Evolutionary conservation across 2,888 invertebrate species (phyloP).

Genomic region (Drosophila maculinotata): DNA sequence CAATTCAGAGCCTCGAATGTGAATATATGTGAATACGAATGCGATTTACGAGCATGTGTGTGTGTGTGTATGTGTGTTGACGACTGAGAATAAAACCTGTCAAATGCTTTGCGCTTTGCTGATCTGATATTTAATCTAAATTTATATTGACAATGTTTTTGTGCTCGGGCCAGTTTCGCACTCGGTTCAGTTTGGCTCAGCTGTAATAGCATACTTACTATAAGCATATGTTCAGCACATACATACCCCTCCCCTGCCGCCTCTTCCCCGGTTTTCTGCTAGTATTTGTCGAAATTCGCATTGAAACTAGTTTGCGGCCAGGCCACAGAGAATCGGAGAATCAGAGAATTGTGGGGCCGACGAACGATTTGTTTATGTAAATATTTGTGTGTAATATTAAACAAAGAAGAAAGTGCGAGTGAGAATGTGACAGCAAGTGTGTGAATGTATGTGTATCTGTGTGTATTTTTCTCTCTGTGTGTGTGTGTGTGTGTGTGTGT

Average conservation of each 20-base stretch:
- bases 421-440: no score
- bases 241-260: neutral
- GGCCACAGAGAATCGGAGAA: neutral
- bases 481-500: constrained; percentile 6
- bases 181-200: no score
- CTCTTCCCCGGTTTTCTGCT: neutral
- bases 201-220: no score
- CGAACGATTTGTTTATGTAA: constrained; percentile 35
- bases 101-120: constrained; percentile 49
- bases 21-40: neutral
- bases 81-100: constrained; percentile 48
- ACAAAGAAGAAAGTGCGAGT: constrained; percentile 36
- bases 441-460: neutral
- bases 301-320: constrained; percentile 28
- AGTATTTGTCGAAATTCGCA: constrained; percentile 6
- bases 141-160: constrained; percentile 47
- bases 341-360: neutral
- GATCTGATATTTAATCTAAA: constrained; percentile 62
- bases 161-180: constrained; percentile 5
- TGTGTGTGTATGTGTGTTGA: constrained; percentile 3
- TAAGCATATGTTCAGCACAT: constrained; percentile 1
- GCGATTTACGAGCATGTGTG: no score
- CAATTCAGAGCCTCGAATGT: constrained; percentile 27
- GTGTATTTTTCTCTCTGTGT: no score
- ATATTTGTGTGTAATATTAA: constrained; percentile 25